Conservation (phyloP, 2,113 vertebrate genomes). For the Oryzias curvinotus region DNA sequence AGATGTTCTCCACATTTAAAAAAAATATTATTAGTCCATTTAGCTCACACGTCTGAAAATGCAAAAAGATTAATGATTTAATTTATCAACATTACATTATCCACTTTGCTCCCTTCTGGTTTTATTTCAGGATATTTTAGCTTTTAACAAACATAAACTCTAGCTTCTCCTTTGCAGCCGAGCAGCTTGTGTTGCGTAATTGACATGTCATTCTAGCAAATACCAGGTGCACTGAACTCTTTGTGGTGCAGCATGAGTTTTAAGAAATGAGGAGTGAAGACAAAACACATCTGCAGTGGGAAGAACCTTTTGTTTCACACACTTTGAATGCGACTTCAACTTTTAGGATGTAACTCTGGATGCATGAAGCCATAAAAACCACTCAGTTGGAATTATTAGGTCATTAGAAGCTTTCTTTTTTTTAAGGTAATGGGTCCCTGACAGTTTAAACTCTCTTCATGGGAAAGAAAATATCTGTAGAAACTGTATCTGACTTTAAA, state of each 20-base stretch:
- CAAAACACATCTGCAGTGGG: conserved; percentile 3
- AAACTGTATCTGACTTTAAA: background rate
- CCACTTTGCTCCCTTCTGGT: no score
- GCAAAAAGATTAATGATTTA: no score
- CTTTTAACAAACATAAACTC: no score
- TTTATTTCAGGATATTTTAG: no score
- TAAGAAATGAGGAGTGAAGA: background rate
- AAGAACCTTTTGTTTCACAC: background rate
- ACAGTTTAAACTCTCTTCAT: background rate
- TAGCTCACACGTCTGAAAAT: conserved; percentile 22
- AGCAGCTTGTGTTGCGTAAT: conserved; percentile 11
- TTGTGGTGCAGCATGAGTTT: background rate
- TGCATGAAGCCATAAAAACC: no score
- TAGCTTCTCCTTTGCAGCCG: conserved; percentile 28
- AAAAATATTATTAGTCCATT: conserved; percentile 47
- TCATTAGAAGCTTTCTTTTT: no score
- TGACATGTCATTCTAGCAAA: conserved; percentile 20
- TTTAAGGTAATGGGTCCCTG: no score
- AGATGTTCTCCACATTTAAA: conserved; percentile 60
- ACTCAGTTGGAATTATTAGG: no score
- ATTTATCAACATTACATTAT: no score
- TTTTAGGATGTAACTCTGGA: no score
- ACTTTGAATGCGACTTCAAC: background rate
- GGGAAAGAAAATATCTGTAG: background rate
- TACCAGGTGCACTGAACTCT: background rate